These are phyloP conservation scores for Agrochola macilenta DNA, from an alignment of 2,888 invertebrate genomes.

Conservation along the genomic window DNA sequence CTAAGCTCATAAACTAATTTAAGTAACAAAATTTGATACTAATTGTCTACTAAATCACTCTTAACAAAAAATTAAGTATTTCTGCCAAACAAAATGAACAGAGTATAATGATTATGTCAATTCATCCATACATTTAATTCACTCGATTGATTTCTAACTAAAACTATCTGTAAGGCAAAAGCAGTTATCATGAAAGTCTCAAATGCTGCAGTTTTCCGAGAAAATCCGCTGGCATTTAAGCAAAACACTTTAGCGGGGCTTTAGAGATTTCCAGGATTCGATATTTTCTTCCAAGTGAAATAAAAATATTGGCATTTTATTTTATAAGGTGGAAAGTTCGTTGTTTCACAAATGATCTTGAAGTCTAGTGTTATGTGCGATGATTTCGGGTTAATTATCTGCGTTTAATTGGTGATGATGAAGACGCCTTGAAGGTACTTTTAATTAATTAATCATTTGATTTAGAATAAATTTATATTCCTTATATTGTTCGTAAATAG, in stretches of 20 bases:
- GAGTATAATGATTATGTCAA: background rate
- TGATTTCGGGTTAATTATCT: background rate
- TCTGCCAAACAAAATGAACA: background rate
- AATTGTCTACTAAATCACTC: background rate
- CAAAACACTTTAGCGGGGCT: constrained; percentile 47
- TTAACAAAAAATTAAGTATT: background rate
- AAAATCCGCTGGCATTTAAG: constrained; percentile 48
- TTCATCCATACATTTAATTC: background rate
- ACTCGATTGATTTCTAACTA: constrained; percentile 1
- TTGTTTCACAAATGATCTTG: background rate
- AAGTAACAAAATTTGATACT: too few species aligned
- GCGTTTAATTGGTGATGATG: background rate
- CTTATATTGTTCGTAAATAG: too few species aligned
- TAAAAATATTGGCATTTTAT: constrained; percentile 47
- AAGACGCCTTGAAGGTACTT: too few species aligned
- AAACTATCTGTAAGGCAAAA: background rate
- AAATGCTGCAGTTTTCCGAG: constrained; percentile 41
- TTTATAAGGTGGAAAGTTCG: constrained; percentile 6
- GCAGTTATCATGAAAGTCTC: constrained; percentile 2
- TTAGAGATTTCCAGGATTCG: constrained; percentile 36
- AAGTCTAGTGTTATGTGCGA: background rate
- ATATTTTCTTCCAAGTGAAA: constrained; percentile 35
- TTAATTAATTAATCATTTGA: too few species aligned
- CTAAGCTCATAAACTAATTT: too few species aligned
- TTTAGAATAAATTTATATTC: too few species aligned